These are phyloP conservation scores for Trichosurus vulpecula DNA, from an alignment of 2,797 vertebrate genomes.

Conservation along the genomic window DNA sequence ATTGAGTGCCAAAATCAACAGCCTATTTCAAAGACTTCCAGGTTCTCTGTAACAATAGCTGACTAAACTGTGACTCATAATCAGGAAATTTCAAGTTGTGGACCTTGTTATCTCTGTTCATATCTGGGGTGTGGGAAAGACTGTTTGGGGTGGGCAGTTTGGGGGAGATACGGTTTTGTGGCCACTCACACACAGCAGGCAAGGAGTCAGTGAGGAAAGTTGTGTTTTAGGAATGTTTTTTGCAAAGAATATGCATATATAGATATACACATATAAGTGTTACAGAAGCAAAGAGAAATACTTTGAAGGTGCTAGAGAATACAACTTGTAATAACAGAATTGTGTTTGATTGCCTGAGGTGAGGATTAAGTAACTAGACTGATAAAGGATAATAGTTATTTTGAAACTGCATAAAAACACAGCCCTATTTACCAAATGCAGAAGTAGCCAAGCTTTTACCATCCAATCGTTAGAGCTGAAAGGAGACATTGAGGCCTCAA, in stretches of 20 bases:
- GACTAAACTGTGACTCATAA: conserved; percentile 85
- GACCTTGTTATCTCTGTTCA: conserved; percentile 81
- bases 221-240: neutral
- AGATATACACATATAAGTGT: neutral
- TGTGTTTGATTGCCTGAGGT: neutral
- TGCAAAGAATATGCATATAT: neutral
- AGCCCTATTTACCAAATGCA: neutral
- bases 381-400: neutral
- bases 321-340: neutral
- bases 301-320: neutral
- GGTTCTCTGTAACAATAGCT: conserved; percentile 85
- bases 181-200: neutral
- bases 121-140: conserved; percentile 84
- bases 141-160: conserved; percentile 61
- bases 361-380: neutral
- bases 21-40: conserved; percentile 83
- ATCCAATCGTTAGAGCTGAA: neutral
- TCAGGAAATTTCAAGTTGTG: conserved; percentile 82
- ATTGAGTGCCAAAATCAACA: conserved; percentile 83
- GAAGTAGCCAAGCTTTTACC: neutral
- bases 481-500: neutral
- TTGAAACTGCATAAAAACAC: neutral
- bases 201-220: neutral
- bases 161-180: neutral
- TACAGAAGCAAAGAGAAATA: neutral